Base-by-base conservation (phyloP, 2,888 invertebrate species). In the Andrena dorsata region DNA sequence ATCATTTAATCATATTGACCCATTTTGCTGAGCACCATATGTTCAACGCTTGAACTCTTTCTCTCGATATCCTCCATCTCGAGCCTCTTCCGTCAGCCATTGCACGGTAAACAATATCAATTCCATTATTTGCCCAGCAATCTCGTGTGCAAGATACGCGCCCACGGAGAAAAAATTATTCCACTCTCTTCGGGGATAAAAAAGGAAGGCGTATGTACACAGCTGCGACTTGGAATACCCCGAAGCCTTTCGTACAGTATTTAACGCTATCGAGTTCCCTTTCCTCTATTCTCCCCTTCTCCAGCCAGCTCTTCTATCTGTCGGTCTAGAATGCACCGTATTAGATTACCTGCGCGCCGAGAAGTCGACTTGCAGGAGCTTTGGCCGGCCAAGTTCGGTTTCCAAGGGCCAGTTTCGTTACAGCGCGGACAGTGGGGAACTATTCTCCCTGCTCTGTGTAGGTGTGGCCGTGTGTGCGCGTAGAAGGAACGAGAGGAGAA, bases 241-340 rank as follows among this genome's bases (percentile, higher is more conserved):
- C 16, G 66, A 74, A 68, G 61, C 71, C 65, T 77, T 76, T 82
- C 73, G 64, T 73, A 65, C 63, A 61, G 58, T 83, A 74, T 75
- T 82, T 75, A 83, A 83, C 71, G 74, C 83, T 79, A 75, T 83
- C 78, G 68, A 28, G 71, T 83, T 79, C 78, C 75, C 83, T 75
- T 78, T 78, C 70, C 68, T 63, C 32, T 20, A 2, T 23, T 28
- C 32, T 35, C 72, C 73, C 49, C 65, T 71, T 28, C 73, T 32
- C 72, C 16, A 58, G 20, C 13, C 60, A 20, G 26, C 28, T 64
- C 70, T 71, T 76, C 76, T 83, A 83, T 85, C 88, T 80, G 76
- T 81, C 77, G 84, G 75, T 78, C 76, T 76, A 75, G 65, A 76
- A 82, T 83, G 86, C 79, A 85, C 74, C 66, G 83, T 51, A 60